Base-by-base conservation (phyloP, 2,113 vertebrate genomes). In the Rhodinocichla rosea region DNA sequence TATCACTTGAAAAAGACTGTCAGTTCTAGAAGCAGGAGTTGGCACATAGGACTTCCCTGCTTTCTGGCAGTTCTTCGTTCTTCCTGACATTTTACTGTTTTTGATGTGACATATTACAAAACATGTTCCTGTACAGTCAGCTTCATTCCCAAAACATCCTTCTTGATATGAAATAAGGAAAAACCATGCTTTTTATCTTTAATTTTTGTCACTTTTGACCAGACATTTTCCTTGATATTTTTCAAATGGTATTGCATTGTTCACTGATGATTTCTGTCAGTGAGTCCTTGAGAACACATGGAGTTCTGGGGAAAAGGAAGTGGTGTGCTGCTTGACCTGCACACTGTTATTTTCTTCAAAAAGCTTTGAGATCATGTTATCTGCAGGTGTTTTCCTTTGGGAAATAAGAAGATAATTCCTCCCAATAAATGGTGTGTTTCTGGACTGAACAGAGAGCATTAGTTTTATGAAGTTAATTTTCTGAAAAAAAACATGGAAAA, bases 101-200 rank as follows among this genome's bases (percentile, higher is more conserved):
- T 93, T 94, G 92, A 90, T 87, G 71, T 68, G 76, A 90, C 83
- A 90, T 55, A 77, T 88, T 92, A 92, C 68, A 90, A 94, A 96
- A 88, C 64, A 83, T 83, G 28, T 64, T 94, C 86, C 88, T 86
- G 32, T 92, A 63, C 15, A 92, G 60, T 53, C 60, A 83, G 44
- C 23, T 84, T 68, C 60, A 52, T 74, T 93, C 73, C 64, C 56
- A 68, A 88, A 97, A 71, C 52, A 79, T 59, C 8, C 14, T 80
- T 88, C 76, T 70, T 90, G 40, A 45, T 44, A 75, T 16, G 24
- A 94, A 95, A 88, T 90, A 87, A 62, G 37, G 83, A 87, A 94
- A 90, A 92, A 1, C 3, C 57, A n/a, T 37, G 18, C 27, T 83
- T 91, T 89, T 90, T 71, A 26, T 77, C 26, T 91, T 89, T 71